Conservation (phyloP, 2,113 vertebrate species). For the Malurus elegans region DNA sequence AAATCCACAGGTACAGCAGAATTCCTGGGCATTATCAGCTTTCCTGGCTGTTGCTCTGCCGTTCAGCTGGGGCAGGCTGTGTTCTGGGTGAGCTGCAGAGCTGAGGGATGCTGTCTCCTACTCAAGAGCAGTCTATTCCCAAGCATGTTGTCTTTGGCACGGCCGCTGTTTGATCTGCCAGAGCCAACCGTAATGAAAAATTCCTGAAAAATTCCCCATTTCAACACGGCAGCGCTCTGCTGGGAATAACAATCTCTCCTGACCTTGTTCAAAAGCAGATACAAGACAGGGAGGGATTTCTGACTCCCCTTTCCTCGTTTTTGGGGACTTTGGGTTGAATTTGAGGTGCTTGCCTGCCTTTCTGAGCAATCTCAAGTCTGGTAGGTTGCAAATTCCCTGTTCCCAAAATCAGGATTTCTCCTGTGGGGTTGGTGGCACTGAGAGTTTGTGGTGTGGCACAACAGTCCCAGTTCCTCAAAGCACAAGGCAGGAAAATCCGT, state of each 20-base stretch:
- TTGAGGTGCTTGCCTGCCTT: background rate
- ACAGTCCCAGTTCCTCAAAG: background rate
- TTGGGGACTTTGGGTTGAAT: background rate
- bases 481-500: background rate
- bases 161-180: constrained; percentile 56
- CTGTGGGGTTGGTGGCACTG: background rate
- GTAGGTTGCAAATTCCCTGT: background rate
- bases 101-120: background rate
- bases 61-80: background rate
- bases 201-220: constrained; percentile 65
- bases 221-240: constrained; percentile 9
- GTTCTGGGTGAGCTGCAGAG: background rate
- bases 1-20: background rate
- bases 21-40: background rate
- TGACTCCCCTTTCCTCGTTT: background rate
- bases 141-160: constrained; percentile 65
- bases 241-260: constrained; percentile 30
- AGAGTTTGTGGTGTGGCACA: background rate
- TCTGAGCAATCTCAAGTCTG: background rate
- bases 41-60: background rate
- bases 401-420: background rate
- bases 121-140: constrained; percentile 26
- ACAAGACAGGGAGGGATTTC: background rate
- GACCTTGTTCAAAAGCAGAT: background rate
- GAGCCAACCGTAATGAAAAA: constrained; percentile 66